These are phyloP conservation scores for Aporrectodea caliginosa DNA, from an alignment of 1,140 invertebrate species.

Conservation along the genomic window DNA sequence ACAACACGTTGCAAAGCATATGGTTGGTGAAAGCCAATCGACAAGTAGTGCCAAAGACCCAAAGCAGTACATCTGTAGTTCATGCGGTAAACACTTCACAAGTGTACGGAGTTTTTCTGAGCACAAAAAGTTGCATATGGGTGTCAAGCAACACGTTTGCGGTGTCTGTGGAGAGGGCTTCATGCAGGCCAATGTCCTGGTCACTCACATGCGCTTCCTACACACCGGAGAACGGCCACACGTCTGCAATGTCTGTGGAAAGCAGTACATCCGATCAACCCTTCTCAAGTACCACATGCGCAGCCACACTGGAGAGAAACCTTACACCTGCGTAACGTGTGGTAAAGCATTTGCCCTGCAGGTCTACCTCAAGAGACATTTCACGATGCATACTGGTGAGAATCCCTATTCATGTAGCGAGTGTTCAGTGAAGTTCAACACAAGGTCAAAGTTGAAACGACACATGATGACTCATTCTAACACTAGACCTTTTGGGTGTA, in stretches of 20 bases:
- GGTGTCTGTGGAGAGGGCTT: constrained; percentile 76
- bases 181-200: constrained; percentile 89
- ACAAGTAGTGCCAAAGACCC: too few relatives aligned
- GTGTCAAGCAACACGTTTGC: constrained; percentile 68
- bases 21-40: too few relatives aligned
- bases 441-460: background rate
- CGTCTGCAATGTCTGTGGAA: constrained; percentile 94
- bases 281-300: constrained; percentile 49
- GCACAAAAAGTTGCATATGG: constrained; percentile 18
- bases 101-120: background rate
- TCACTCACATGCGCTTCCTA: constrained; percentile 61
- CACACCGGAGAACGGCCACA: constrained; percentile 57
- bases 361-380: constrained; percentile 64
- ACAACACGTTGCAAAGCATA: too few relatives aligned
- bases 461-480: constrained; percentile 20
- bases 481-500: constrained; percentile 14
- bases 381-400: background rate
- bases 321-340: constrained; percentile 92
- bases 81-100: constrained; percentile 32
- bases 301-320: constrained; percentile 73
- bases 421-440: constrained; percentile 16
- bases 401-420: background rate
- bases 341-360: constrained; percentile 88
- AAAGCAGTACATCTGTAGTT: constrained; percentile 39
- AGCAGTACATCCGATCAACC: constrained; percentile 78